Percentiles rank a stretch among this genome's conserved stretches.
phyloP scores from a whole-genome alignment of 2,797 vertebrate genomes.

The Sebastes diploproa region DNA sequence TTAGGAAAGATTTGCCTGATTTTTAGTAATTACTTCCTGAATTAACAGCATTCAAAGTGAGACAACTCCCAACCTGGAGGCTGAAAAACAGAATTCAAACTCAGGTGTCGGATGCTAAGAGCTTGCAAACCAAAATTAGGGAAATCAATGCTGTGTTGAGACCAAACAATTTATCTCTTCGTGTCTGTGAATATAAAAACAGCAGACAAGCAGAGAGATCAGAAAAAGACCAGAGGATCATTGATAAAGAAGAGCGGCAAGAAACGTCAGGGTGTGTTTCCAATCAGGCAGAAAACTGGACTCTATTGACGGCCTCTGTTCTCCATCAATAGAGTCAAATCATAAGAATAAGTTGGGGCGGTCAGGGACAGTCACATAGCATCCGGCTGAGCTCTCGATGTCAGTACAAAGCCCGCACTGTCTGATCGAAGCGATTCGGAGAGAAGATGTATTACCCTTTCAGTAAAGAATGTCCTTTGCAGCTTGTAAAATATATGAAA shows the following conservation, averaged over 20 bases:
- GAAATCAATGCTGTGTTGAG: slow-evolving; percentile 27
- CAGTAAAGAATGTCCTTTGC: slow-evolving; percentile 88
- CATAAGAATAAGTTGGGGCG: slow-evolving; percentile 17
- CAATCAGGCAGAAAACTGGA: slow-evolving; percentile 46
- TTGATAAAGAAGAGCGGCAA: slow-evolving; percentile 11
- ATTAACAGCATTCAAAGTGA: slow-evolving; percentile 43
- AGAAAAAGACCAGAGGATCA: slow-evolving; percentile 15
- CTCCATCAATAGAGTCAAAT: slow-evolving; percentile 61
- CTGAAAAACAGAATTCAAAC: slow-evolving; percentile 40
- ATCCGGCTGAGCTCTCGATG: slow-evolving; percentile 43
- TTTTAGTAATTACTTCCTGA: slow-evolving; percentile 27
- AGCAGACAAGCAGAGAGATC: slow-evolving; percentile 46
- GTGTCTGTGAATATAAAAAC: slow-evolving; percentile 41
- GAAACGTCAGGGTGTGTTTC: slow-evolving; percentile 22
- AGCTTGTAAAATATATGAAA: slow-evolving; percentile 85
- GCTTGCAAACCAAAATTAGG: slow-evolving; percentile 46
- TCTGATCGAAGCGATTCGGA: slow-evolving; percentile 53
- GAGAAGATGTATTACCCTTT: slow-evolving; percentile 82
- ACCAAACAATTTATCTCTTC: slow-evolving; percentile 39
- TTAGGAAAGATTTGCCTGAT: neutral
- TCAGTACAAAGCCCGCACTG: slow-evolving; percentile 48
- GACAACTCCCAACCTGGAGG: slow-evolving; percentile 2
- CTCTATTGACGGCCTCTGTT: slow-evolving; percentile 48
- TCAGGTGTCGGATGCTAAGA: slow-evolving; percentile 26
- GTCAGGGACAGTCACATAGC: slow-evolving; percentile 50